Evolutionary conservation across 2,888 invertebrate species (phyloP).

Genomic region (Leptodirus hochenwartii): DNA sequence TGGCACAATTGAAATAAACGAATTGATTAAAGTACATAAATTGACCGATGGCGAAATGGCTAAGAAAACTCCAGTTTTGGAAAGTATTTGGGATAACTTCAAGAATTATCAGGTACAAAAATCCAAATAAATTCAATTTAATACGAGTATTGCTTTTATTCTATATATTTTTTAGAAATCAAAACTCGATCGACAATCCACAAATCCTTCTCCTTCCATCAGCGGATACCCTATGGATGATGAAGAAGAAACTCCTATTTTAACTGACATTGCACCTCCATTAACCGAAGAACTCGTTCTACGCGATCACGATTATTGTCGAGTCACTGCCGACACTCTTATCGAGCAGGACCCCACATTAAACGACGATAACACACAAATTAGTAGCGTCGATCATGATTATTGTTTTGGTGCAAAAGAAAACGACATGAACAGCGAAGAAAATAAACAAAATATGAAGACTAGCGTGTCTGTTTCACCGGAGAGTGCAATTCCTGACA

Average conservation of each 20-base stretch:
- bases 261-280: conserved; percentile 10
- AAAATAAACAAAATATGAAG: no score
- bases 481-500: no score
- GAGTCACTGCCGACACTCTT: conserved; percentile 21
- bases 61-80: conserved; percentile 41
- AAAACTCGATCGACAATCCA: no score
- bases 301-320: conserved; percentile 59
- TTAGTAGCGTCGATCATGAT: conserved; percentile 26
- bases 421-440: conserved; percentile 13
- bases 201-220: no score
- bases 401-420: conserved; percentile 24
- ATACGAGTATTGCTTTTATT: neutral
- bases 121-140: conserved; percentile 28
- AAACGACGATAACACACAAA: conserved; percentile 2
- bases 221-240: conserved; percentile 13
- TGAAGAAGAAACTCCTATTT: conserved; percentile 27
- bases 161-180: no score
- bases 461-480: no score
- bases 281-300: conserved; percentile 20
- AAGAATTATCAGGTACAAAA: conserved; percentile 54
- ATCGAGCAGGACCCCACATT: no score
- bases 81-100: conserved; percentile 62
- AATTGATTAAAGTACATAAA: neutral
- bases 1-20: neutral
- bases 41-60: conserved; percentile 25